Evolutionary conservation across 2,113 vertebrate genomes (phyloP).

Genomic region (Heterotilapia buettikoferi): DNA sequence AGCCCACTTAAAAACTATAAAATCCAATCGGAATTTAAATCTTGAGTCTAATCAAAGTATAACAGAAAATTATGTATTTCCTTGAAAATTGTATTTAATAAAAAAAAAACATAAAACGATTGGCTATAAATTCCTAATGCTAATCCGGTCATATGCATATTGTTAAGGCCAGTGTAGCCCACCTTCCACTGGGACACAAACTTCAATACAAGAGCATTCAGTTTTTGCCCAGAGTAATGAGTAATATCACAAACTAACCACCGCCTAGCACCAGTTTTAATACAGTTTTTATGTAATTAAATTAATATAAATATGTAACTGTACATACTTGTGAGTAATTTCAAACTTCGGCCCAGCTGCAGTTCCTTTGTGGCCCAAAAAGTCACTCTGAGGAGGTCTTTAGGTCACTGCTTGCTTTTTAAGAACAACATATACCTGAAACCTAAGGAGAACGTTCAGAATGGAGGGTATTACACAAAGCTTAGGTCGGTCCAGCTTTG

Average conservation of each 20-base stretch:
- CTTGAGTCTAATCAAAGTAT: rapidly evolving
- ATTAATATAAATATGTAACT: not conserved
- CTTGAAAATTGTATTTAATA: not conserved
- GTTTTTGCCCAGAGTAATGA: not conserved
- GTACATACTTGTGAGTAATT: rapidly evolving
- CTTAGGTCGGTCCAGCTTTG: not conserved
- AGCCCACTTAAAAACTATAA: not conserved
- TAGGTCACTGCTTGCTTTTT: not conserved
- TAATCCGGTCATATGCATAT: rapidly evolving
- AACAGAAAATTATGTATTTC: not conserved
- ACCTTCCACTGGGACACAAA: not conserved
- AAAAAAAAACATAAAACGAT: not conserved
- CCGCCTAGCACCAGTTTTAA: rapidly evolving
- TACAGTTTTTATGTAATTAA: not conserved
- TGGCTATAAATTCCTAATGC: not conserved
- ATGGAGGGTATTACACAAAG: not conserved
- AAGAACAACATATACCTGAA: not conserved
- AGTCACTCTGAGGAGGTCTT: not conserved
- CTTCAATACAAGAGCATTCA: not conserved
- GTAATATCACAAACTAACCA: not conserved
- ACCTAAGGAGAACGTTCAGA: rapidly evolving
- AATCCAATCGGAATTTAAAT: rapidly evolving
- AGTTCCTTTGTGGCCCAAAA: not conserved
- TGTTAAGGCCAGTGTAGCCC: not conserved
- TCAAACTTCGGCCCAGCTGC: not conserved